These are phyloP conservation scores for Synanceia verrucosa DNA, from an alignment of 2,797 vertebrate genomes.

Conservation along the genomic window DNA sequence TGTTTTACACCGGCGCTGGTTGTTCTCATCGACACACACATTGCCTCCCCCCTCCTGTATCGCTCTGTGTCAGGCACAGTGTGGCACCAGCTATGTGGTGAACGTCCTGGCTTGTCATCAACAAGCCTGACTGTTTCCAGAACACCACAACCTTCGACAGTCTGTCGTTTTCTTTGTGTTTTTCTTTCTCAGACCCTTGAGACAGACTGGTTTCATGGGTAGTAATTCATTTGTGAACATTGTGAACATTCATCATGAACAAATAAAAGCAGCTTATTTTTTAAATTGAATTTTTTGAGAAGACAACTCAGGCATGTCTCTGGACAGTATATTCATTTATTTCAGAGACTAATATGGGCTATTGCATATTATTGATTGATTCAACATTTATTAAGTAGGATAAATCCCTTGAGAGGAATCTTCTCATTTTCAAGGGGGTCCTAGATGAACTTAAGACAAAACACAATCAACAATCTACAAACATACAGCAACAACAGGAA, in stretches of 20 bases:
- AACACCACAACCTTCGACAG: conserved; percentile 34
- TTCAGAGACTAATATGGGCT: not conserved
- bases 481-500: too few relatives aligned
- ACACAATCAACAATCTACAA: too few relatives aligned
- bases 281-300: not conserved
- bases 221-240: too few relatives aligned
- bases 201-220: not conserved
- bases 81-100: conserved; percentile 48
- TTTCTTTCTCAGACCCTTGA: conserved; percentile 14
- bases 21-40: conserved; percentile 32
- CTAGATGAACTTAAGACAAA: too few relatives aligned
- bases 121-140: conserved; percentile 73
- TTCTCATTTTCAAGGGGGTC: too few relatives aligned
- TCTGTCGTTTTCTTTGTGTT: not conserved
- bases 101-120: conserved; percentile 59
- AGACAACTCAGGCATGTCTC: not conserved
- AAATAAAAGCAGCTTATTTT: not conserved
- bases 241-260: not conserved
- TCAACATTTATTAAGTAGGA: too few relatives aligned
- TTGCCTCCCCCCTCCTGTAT: conserved; percentile 12
- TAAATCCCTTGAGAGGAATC: too few relatives aligned
- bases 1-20: conserved; percentile 31
- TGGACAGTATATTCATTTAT: not conserved
- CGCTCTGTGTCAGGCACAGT: conserved; percentile 71
- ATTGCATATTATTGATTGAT: too few relatives aligned